phyloP scores from a whole-genome alignment of 2,113 vertebrate genomes.

The Peucedramus taeniatus region DNA sequence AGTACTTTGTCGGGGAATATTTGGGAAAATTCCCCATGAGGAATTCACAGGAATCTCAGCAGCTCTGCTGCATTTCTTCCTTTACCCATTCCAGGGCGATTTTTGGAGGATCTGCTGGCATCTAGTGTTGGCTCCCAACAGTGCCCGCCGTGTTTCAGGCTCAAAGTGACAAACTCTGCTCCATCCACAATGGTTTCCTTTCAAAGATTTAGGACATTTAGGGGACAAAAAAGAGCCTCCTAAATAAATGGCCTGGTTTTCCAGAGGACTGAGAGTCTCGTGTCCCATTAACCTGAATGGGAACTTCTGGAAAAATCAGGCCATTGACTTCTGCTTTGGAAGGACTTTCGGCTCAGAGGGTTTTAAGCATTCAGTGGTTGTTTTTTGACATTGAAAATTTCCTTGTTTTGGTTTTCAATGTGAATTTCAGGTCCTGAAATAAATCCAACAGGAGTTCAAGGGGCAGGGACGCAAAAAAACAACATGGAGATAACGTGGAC shows the following conservation, averaged over 20 bases:
- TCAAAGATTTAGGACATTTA: conserved; percentile 15
- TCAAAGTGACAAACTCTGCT: not conserved
- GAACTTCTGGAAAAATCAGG: conserved; percentile 40
- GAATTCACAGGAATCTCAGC: not conserved
- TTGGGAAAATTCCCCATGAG: rapidly evolving
- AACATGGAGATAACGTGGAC: conserved; percentile 98
- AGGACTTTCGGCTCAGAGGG: not conserved
- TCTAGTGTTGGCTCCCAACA: not conserved
- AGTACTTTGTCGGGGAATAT: rapidly evolving
- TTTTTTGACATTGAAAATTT: not conserved
- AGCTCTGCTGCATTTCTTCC: not conserved
- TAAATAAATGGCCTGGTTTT: conserved; percentile 51
- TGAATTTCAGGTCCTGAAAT: conserved; percentile 84
- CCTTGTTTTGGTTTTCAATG: not conserved
- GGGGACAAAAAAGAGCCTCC: not conserved
- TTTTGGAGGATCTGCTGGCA: conserved; percentile 13
- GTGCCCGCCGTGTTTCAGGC: not conserved
- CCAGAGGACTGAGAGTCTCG: not conserved
- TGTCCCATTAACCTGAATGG: conserved; percentile 51
- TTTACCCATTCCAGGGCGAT: not conserved
- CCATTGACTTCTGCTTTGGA: not conserved
- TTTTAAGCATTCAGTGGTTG: not conserved
- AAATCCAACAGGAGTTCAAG: conserved; percentile 83
- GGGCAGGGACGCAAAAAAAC: conserved; percentile 86
- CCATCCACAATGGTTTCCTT: not conserved